Conservation (phyloP, 23 tunicate species). For the Halocynthia roretzi region DNA sequence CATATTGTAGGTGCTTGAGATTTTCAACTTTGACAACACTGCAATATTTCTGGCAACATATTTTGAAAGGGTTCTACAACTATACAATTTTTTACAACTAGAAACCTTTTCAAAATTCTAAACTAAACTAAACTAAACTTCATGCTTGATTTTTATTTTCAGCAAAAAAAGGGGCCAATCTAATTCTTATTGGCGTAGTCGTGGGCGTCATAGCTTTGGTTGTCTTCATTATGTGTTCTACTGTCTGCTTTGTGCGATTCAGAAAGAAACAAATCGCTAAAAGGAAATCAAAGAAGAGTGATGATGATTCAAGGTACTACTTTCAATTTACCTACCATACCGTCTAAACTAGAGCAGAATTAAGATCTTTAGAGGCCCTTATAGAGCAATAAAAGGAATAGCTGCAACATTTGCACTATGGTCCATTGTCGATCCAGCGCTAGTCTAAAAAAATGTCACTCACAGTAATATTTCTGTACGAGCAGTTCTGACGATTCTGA, state of each 20-base stretch:
- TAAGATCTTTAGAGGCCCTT: too few species aligned
- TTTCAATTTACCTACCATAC: too few species aligned
- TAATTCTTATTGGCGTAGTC: constrained; percentile 12
- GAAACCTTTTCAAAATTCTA: too few species aligned
- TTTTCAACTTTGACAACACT: too few species aligned
- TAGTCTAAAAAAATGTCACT: neutral
- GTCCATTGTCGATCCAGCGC: neutral
- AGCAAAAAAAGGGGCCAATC: constrained; percentile 11
- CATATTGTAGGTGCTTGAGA: too few species aligned
- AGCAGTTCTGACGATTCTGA: neutral
- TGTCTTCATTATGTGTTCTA: constrained; percentile 2
- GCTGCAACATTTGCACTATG: neutral
- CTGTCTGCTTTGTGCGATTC: constrained; percentile 2
- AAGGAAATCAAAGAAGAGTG: neutral
- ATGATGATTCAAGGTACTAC: neutral
- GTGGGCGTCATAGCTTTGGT: constrained; percentile 23
- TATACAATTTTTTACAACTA: too few species aligned
- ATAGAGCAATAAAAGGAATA: too few species aligned
- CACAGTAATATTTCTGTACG: neutral
- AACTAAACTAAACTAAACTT: too few species aligned
- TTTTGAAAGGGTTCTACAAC: too few species aligned
- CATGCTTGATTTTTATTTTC: neutral
- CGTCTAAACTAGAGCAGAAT: too few species aligned
- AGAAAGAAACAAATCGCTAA: neutral
- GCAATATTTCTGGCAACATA: too few species aligned